phyloP scores from a whole-genome alignment of 2,113 vertebrate genomes.

The Podiceps cristatus region DNA sequence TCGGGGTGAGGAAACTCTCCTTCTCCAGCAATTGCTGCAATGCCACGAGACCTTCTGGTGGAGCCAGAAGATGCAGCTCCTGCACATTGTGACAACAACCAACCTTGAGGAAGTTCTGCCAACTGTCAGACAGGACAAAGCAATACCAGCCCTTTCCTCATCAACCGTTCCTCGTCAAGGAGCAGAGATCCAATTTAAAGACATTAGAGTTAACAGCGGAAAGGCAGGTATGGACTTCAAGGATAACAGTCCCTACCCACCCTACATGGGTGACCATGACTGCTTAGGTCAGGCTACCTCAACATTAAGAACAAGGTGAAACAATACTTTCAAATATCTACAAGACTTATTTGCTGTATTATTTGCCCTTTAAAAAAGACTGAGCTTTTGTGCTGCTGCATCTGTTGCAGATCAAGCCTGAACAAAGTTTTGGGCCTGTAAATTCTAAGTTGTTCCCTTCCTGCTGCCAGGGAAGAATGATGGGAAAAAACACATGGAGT shows the following conservation, averaged over 20 bases:
- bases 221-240: not conserved
- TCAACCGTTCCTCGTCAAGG: not conserved
- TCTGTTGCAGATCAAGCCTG: not conserved
- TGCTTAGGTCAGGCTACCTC: not conserved
- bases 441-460: not conserved
- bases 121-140: not conserved
- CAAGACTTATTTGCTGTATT: not conserved
- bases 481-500: not conserved
- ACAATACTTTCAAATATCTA: not conserved
- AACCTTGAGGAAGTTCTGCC: not conserved
- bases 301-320: not conserved
- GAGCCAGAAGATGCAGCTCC: not conserved
- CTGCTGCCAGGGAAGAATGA: not conserved
- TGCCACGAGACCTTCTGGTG: not conserved
- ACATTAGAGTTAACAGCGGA: not conserved
- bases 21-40: not conserved
- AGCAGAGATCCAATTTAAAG: not conserved
- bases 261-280: not conserved
- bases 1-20: not conserved
- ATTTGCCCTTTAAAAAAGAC: not conserved
- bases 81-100: fast-evolving
- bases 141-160: not conserved
- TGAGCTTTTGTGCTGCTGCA: not conserved
- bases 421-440: not conserved
- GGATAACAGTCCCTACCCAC: not conserved